phyloP scores from a whole-genome alignment of 2,797 vertebrate genomes.

The Graptemys geographica region DNA sequence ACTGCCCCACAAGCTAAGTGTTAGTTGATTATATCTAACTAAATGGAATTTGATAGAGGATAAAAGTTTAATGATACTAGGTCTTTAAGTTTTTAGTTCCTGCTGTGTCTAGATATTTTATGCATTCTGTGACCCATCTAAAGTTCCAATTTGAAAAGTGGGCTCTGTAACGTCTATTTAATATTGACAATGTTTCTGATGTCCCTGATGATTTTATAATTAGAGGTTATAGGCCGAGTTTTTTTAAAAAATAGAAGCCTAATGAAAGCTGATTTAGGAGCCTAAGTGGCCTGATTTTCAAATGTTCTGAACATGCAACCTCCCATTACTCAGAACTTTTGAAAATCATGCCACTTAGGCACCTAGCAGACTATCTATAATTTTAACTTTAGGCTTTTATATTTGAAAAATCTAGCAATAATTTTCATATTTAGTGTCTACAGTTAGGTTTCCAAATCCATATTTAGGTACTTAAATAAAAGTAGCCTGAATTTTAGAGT shows the following conservation, averaged over 20 bases:
- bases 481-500: neutral
- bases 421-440: neutral
- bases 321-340: neutral
- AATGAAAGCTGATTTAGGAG: neutral
- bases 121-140: neutral
- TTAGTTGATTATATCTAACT: neutral
- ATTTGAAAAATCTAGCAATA: neutral
- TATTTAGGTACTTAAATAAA: neutral
- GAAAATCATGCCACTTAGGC: neutral
- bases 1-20: neutral
- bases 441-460: neutral
- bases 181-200: constrained; percentile 49
- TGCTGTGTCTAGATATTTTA: neutral
- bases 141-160: neutral
- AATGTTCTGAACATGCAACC: neutral
- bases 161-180: constrained; percentile 53
- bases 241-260: neutral
- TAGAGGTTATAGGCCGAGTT: constrained; percentile 41
- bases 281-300: neutral
- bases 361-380: neutral
- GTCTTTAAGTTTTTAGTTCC: neutral
- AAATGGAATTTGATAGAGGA: neutral
- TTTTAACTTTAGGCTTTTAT: neutral
- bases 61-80: neutral
- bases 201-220: constrained; percentile 61